These are phyloP conservation scores for Anniella stebbinsi DNA, from an alignment of 2,797 vertebrate species.

Conservation along the genomic window DNA sequence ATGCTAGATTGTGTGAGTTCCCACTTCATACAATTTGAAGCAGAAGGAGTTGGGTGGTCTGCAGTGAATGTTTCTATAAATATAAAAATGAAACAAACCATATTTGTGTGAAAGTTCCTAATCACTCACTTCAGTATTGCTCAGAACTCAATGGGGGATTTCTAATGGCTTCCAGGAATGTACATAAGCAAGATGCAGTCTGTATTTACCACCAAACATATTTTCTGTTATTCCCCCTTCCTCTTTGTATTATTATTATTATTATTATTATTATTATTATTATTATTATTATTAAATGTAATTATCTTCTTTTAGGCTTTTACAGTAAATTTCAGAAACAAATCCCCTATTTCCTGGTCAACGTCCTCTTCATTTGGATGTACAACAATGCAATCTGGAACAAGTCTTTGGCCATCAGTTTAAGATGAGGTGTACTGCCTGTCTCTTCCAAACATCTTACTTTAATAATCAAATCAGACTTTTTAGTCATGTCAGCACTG, in stretches of 20 bases:
- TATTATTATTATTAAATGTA: not conserved
- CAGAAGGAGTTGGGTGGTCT: not conserved
- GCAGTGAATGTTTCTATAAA: not conserved
- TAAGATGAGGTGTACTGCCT: constrained; percentile 6
- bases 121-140: not conserved
- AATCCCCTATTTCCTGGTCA: constrained; percentile 22
- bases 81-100: not conserved
- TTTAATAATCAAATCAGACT: constrained; percentile 47
- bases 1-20: too few species aligned
- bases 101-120: not conserved
- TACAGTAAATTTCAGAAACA: constrained; percentile 29
- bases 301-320: constrained; percentile 5
- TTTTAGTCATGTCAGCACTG: constrained; percentile 39
- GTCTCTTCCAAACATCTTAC: constrained; percentile 36
- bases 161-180: not conserved
- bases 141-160: not conserved
- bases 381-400: constrained; percentile 3
- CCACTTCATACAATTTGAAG: not conserved
- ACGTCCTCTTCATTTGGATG: constrained; percentile 11
- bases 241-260: not conserved
- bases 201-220: not conserved
- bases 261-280: not conserved
- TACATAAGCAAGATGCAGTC: not conserved
- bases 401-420: not conserved
- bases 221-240: not conserved